Base-by-base conservation (phyloP, 2,888 invertebrate genomes). In the Drosophila buzzatii region DNA sequence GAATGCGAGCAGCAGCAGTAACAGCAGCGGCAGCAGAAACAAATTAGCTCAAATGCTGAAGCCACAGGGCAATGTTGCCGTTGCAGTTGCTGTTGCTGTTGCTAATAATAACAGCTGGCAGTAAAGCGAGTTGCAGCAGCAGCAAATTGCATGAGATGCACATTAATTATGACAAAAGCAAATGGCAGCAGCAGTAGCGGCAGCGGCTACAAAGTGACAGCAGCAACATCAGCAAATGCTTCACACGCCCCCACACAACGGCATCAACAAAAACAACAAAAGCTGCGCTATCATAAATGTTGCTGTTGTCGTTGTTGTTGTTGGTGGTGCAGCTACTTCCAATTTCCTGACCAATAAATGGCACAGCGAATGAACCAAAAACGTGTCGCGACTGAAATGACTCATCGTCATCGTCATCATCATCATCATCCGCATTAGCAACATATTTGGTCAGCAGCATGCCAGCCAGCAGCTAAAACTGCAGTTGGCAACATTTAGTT, bases 1-100 rank as follows among this genome's bases (percentile, higher is more conserved):
- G 84, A 85, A 85, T 85, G 89, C 84, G 84, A 85, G 81, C 85
- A 78, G 51, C 75, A 71, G 63, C 66, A 64, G 52, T 44, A 61
- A 35, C 57, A 67, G 47, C 70, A 58, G 39, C 57, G 64, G 47
- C 69, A 57, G 35, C 57, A 72, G 52, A 66, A 60, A 49, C 44
- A 88, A 82, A 89, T 86, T 81, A 76, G 84, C 89, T 78, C 81
- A 86, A 83, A 86, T 89, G 79, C 64, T 57, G 52, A 59, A 41
- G 80, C 79, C 66, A 56, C 80, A 79, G 74, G 86, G 82, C 71
- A 69, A 62, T 51, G 44, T 12, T 37, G 66, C 41, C 55, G 49
- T 4, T 53, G 64, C 37, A 12, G 49, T 20, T 27, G 57, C 12
- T 53, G 66, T 27, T 23, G 44, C 41, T 55, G 52, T 62, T 76